Evolutionary conservation across 1,140 invertebrate genomes (phyloP).

Genomic region (Aphaenogaster ashmeadi): DNA sequence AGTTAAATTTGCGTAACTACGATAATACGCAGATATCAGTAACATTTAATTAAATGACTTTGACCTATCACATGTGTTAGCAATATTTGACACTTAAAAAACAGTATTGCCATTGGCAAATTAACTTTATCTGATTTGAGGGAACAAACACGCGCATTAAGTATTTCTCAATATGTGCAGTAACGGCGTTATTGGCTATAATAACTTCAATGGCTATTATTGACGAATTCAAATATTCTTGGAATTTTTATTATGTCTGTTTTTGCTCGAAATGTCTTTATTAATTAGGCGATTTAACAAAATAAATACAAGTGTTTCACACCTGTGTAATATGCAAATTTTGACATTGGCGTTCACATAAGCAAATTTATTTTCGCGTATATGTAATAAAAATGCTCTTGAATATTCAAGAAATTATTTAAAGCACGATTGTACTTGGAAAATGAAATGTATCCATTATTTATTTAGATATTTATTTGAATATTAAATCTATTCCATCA

Average conservation of each 20-base stretch:
- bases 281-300: constrained; percentile 63
- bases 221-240: constrained; percentile 26
- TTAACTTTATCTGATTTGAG: constrained; percentile 37
- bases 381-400: constrained; percentile 6
- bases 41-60: constrained; percentile 1
- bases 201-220: constrained; percentile 29
- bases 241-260: background rate
- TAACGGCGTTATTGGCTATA: constrained; percentile 12
- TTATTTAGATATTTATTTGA: background rate
- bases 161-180: background rate
- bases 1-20: constrained; percentile 8
- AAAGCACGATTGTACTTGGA: background rate
- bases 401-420: constrained; percentile 24
- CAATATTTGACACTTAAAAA: constrained; percentile 33
- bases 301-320: constrained; percentile 66
- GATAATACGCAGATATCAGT: background rate
- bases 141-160: constrained; percentile 8
- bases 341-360: background rate
- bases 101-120: background rate
- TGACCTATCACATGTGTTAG: background rate
- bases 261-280: constrained; percentile 49
- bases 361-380: constrained; percentile 13
- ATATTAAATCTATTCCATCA: background rate
- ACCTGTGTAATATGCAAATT: constrained; percentile 59
- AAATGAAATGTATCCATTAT: background rate